Evolutionary conservation across 2,888 invertebrate genomes (phyloP), one percentile per base, ranked within the genome.

Genomic region (Dryococelus australis): DNA sequence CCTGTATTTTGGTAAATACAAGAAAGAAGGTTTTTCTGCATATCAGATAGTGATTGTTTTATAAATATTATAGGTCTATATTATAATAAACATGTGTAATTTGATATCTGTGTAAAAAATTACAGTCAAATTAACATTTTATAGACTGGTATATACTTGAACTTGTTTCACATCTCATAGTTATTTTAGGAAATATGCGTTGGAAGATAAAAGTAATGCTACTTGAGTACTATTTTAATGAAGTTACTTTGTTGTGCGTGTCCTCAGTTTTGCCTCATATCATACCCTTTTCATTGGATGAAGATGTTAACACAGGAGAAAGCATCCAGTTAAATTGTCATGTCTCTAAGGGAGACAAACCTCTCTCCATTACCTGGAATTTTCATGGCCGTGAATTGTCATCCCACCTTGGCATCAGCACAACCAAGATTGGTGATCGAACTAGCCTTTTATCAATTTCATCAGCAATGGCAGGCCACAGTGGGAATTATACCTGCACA

Each of bases 211-310:
- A 8, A 65, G 8, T 8, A 24, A 65, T 65, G 65, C 16, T 65
- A 6, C 8, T n/a, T 65, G 20, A 65, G 65, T 24, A 65, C 10
- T 16, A 24, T 20, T n/a, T 8, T 65, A 65, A 65, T 65, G 47
- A 65, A 65, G 65, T 24, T 65, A 51, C n/a, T 65, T 24, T 65
- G 16, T 65, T 65, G 65, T 65, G 65, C 65, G n/a, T 83, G 28
- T 35, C 78, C 85, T 92, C 93, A 96, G 96, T 96, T 93, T 94
- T 90, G 51, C 91, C 91, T 80, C 89, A 90, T 43, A 91, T 91
- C 87, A 89, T 89, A 86, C 91, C 91, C 79, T 91, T 91, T 89
- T 87, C 90, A 26, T 90, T 91, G 86, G 91, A 91, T 26, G 90
- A 90, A 88, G 89, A 90, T 24, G 89, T 90, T 27, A 90, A 91